These are phyloP conservation scores for Nomada hirtipes DNA, from an alignment of 2,888 invertebrate species.

Conservation along the genomic window DNA sequence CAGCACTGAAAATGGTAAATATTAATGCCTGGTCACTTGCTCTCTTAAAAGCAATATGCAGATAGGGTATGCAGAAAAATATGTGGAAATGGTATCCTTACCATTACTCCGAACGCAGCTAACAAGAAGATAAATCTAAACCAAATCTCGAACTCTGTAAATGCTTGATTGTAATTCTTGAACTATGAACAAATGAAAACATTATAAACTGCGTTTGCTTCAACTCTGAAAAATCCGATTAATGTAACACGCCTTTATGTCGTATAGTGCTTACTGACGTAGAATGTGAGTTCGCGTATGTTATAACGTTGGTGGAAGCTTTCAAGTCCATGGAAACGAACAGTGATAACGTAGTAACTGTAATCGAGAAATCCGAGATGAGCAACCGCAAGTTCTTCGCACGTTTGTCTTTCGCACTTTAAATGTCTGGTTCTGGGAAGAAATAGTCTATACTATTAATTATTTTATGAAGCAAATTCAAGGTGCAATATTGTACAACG, in stretches of 20 bases:
- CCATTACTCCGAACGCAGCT: conserved; percentile 93
- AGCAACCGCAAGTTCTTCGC: conserved; percentile 94
- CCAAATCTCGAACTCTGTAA: conserved; percentile 99
- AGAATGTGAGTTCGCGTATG: conserved; percentile 93
- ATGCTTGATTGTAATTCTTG: conserved; percentile 97
- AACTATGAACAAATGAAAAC: conserved; percentile 88
- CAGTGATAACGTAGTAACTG: conserved; percentile 93
- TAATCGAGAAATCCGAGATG: conserved; percentile 96
- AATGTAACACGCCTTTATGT: conserved; percentile 39
- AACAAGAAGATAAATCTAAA: conserved; percentile 97
- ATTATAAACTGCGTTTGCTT: conserved; percentile 29
- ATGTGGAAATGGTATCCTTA: conserved; percentile 85
- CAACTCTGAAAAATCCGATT: neutral
- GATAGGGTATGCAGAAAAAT: neutral
- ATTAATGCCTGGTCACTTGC: neutral
- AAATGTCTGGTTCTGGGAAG: conserved; percentile 90
- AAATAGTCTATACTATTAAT: conserved; percentile 22
- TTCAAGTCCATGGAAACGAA: conserved; percentile 93
- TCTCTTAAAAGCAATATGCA: neutral
- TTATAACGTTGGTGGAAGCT: conserved; percentile 93
- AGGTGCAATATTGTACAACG: too few species aligned
- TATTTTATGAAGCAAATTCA: too few species aligned
- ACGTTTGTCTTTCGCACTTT: conserved; percentile 91
- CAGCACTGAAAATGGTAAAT: conserved; percentile 89
- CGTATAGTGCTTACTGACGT: conserved; percentile 88